Base-by-base conservation (phyloP, 2,888 invertebrate genomes). In the Corythucha ciliata region DNA sequence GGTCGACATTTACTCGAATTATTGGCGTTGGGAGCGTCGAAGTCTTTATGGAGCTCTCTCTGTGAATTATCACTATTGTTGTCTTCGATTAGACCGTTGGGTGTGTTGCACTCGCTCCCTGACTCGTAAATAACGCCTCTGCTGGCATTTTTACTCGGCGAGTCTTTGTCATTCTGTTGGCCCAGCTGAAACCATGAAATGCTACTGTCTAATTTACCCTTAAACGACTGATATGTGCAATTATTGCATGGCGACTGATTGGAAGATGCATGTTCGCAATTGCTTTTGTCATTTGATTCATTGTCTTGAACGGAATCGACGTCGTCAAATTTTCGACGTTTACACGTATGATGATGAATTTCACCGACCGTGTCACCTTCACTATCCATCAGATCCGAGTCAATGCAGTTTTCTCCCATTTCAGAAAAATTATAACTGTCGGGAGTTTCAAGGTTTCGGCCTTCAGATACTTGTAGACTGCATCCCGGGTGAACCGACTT, bases 351-450 rank as follows among this genome's bases (percentile, higher is more conserved):
- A 14, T 27, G 32, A 12, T 32, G 49, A 1, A 48, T 36, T 18
- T 55, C 55, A 4, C 26, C 32, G 33, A 52, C 55, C 0, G 55
- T 52, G 21, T 55, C 55, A 34, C 52, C 67, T 8, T 71, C 63
- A 52, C 73, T 74, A 25, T 71, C 66, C 53, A 70, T 72, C 29
- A 69, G 62, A 45, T 61, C 61, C 5, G 66, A 68, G 1, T 61
- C 63, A 44, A 66, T 67, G 32, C 62, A 52, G 27, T 54, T 63
- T 39, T 60, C 62, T 12, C 61, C 59, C 18, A 52, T 48, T 44
- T 56, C 56, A 26, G 53, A 49, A 42, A 53, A 56, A 47, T 53
- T 50, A 29, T 56, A 53, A 50, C 53, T 56, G 18, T 53, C 56
- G 3, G 34, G 37, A 26, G 51, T 25, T 2, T 18, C 2, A 36